A percentile compares a stretch with the other conserved stretches of the same genome.
These are phyloP conservation scores for Ciona savignyi DNA, from an alignment of 23 tunicate species.

Conservation along the genomic window DNA sequence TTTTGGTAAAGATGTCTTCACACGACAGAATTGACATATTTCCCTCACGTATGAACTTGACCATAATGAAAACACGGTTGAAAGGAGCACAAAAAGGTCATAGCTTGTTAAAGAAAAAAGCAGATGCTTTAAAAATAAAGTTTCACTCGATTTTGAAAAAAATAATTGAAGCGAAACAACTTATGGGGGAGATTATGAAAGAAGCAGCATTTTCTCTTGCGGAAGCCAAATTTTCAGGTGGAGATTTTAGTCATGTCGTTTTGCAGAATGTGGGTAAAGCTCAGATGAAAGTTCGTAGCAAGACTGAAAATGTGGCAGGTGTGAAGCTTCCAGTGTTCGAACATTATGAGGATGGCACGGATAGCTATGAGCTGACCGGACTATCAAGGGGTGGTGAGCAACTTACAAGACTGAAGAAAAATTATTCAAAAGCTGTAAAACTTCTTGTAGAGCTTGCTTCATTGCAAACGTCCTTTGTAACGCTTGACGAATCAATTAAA, in stretches of 20 bases:
- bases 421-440: constrained; percentile 70
- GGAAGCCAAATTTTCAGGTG: constrained; percentile 80
- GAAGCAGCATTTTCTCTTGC: constrained; percentile 89
- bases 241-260: constrained; percentile 60
- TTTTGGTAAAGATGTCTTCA: not conserved
- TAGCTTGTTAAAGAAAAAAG: constrained; percentile 91
- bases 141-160: constrained; percentile 84
- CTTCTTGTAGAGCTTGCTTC: constrained; percentile 91
- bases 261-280: constrained; percentile 89
- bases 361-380: constrained; percentile 95
- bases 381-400: constrained; percentile 94
- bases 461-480: constrained; percentile 90
- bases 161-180: constrained; percentile 85
- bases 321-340: constrained; percentile 92
- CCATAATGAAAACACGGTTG: constrained; percentile 80
- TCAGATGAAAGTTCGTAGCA: constrained; percentile 80
- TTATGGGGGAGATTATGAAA: constrained; percentile 95
- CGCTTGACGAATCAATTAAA: constrained; percentile 93
- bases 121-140: constrained; percentile 86
- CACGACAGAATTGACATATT: not conserved
- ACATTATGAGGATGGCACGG: constrained; percentile 94
- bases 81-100: constrained; percentile 97
- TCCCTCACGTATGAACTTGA: constrained; percentile 44
- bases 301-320: constrained; percentile 96
- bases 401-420: constrained; percentile 65